Base-by-base conservation (phyloP, 2,797 vertebrate species). In the Glossophaga mutica region DNA sequence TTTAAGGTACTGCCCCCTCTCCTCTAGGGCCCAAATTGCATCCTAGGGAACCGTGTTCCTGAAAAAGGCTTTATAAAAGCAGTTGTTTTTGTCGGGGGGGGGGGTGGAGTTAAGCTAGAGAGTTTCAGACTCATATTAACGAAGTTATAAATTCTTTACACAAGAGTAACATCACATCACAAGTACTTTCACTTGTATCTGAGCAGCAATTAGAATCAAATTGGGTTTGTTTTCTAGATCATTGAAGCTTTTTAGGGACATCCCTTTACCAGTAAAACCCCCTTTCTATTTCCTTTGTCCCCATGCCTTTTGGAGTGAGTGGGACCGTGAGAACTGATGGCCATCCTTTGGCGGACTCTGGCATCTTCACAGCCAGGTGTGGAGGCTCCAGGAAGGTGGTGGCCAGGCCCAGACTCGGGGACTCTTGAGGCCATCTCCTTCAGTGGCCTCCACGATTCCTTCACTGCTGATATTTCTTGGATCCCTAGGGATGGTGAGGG, bases 1-100 rank as follows among this genome's bases (percentile, higher is more conserved):
- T 99, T 99, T 97, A 99, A 99, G 99, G 99, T 99, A 99, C 39
- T 4, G 24, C 22, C 5, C 21, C 34, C 59, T 39, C 50, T 57
- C 39, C 67, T 78, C 24, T 21, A 6, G 29, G 44, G 6, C 29
- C 78, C 37, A 14, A 26, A 0, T 7, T 55, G 37, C 7, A 5
- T 57, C 29, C 29, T 74, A 24, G 62, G 76, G 79, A 82, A 12
- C 12, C 21, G 6, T 83, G 65, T 90, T 91, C 81, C 95, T 42
- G 55, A 42, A 78, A 57, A 71, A 67, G 50, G 29, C 52, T 92
- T 96, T 55, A 81, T 48, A 74, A 87, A 94, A 88, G 39, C 73
- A 57, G 10, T 18, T 82, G 42, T 55, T 95, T 95, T 77, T 85
- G 16, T 70, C n/a, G 10, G 10, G 26, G 29, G 52, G 9, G 18